These are phyloP conservation scores for Heteractis magnifica DNA, from an alignment of 92 coral and sea anemone species.

Conservation along the genomic window DNA sequence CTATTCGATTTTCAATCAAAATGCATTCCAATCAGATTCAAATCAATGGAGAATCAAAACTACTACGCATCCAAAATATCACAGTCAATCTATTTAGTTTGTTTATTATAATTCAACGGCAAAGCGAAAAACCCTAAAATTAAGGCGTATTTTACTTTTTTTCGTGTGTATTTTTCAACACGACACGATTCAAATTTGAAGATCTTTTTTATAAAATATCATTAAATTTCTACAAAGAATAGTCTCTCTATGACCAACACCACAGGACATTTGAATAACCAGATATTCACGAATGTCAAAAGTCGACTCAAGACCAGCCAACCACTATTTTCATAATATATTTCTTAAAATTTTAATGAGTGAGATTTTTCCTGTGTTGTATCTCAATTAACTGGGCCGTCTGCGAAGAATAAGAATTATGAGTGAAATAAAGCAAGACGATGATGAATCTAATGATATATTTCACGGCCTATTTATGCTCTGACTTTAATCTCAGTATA, in stretches of 20 bases:
- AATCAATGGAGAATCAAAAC: neutral
- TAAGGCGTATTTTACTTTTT: neutral
- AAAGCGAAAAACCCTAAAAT: no score
- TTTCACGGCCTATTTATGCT: neutral
- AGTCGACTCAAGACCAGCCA: neutral
- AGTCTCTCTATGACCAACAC: neutral
- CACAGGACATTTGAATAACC: constrained; percentile 10
- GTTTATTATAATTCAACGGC: no score
- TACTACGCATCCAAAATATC: neutral
- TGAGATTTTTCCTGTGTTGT: neutral
- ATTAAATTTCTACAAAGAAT: neutral
- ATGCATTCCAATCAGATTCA: neutral
- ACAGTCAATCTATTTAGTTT: no score
- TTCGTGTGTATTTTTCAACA: neutral
- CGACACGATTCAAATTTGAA: neutral
- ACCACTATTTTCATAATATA: neutral
- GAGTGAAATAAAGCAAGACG: neutral
- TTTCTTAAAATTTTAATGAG: neutral
- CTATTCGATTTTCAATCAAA: neutral
- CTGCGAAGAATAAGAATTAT: neutral
- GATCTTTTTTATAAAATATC: neutral
- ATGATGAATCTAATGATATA: neutral
- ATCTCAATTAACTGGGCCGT: neutral
- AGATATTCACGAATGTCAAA: neutral
- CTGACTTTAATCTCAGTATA: no score